Evolutionary conservation across 2,797 vertebrate species (phyloP).

Genomic region (Trachops cirrhosus): DNA sequence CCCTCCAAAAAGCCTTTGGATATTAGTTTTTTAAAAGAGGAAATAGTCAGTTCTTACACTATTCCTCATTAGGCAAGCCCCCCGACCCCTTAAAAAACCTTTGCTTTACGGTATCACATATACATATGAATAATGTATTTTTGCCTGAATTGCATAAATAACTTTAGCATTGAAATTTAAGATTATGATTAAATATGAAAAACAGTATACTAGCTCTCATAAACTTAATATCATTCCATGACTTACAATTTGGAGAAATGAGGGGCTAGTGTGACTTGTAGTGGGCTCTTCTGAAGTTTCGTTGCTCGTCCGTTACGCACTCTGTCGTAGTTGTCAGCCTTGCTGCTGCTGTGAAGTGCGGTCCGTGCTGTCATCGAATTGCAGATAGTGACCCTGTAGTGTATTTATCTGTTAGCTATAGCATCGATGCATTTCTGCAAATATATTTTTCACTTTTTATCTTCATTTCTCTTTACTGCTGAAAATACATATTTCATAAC

Average conservation of each 20-base stretch:
- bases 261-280: background rate
- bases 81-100: background rate
- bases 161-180: conserved; percentile 1
- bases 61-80: background rate
- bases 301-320: background rate
- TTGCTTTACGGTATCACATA: background rate
- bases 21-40: background rate
- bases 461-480: background rate
- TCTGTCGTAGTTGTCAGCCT: background rate
- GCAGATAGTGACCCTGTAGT: background rate
- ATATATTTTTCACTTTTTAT: background rate
- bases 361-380: background rate
- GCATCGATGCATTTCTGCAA: background rate
- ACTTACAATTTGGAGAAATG: background rate
- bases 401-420: background rate
- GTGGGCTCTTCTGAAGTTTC: background rate
- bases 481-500: background rate
- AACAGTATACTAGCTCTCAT: background rate
- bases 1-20: background rate
- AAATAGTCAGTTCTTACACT: conserved; percentile 13
- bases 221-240: background rate
- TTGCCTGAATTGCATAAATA: conserved; percentile 30
- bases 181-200: background rate
- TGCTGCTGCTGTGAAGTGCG: background rate
- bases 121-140: background rate